Conservation (phyloP, 2,113 vertebrate genomes). For the Catagonus wagneri region DNA sequence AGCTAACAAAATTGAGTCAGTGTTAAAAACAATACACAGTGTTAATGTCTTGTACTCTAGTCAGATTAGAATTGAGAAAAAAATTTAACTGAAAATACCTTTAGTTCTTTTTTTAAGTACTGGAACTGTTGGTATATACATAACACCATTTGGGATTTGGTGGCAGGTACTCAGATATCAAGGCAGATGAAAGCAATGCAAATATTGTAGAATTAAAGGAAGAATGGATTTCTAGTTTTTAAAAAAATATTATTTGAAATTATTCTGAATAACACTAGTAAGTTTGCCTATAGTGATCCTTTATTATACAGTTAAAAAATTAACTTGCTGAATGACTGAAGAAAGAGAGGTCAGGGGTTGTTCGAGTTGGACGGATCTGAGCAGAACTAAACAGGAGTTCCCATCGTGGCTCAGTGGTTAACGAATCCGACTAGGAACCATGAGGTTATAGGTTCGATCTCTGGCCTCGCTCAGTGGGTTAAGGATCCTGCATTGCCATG, state of each 20-base stretch:
- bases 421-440: too few relatives aligned
- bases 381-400: too few relatives aligned
- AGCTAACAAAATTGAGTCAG: neutral
- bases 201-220: neutral
- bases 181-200: neutral
- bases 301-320: neutral
- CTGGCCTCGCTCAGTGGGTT: too few relatives aligned
- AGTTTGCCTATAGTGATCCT: neutral
- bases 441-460: too few relatives aligned
- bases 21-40: neutral
- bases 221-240: slow-evolving; percentile 23
- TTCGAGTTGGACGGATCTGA: too few relatives aligned
- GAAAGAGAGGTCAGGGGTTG: too few relatives aligned
- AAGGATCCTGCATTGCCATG: too few relatives aligned
- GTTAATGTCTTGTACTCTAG: neutral
- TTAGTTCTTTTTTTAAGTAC: neutral
- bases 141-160: neutral
- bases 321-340: too few relatives aligned
- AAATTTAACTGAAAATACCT: neutral
- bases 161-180: neutral
- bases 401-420: too few relatives aligned
- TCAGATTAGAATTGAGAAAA: neutral
- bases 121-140: neutral
- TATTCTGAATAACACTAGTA: neutral
- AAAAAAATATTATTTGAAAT: neutral